Evolutionary conservation across 2,888 invertebrate genomes (phyloP), one percentile per base, ranked within the genome.

Genomic region (Oligia fasciuncula): DNA sequence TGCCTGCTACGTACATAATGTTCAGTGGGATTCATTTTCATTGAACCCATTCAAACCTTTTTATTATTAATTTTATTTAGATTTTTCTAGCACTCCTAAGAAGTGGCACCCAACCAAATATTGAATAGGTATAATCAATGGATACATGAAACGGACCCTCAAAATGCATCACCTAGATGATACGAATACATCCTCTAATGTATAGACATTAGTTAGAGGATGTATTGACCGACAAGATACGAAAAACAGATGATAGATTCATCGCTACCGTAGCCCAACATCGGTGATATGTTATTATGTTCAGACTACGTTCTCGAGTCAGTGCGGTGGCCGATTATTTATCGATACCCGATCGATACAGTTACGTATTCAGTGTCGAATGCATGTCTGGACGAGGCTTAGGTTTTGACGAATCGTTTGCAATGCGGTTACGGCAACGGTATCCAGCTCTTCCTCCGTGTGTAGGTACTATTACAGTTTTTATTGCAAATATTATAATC

Each of bases 381-480:
- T 29, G 29, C 70, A 81, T 77, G 80, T 77, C 80, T 86, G 80
- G 84, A 84, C 81, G 13, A 68, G 57, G 43, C 67, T 79, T 9
- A 72, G 82, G 68, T 84, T 84, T 78, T 73, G 57, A 63, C 17
- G 67, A 77, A 73, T 72, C 75, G 74, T 75, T 43, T 73, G 66
- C 60, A 57, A 71, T 86, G 87, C 77, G 87, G 87, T 87, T 70
- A 72, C 43, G 13, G 4, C 57, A 88, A 87, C 87, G 87, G 85
- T 84, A 77, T 62, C 29, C 5, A 40, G 40, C 8, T 49, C 70
- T 67, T 62, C n/a, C 35, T 65, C n/a, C 40, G 57, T 54, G 29
- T 62, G 51, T 29, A 35, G 2, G 4, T 35, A 35, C 8, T 67
- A 62, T 79, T 74, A 85, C 79, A 71, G 81, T 81, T 85, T 75